phyloP scores from a whole-genome alignment of 2,797 vertebrate genomes.

The Selene dorsalis region DNA sequence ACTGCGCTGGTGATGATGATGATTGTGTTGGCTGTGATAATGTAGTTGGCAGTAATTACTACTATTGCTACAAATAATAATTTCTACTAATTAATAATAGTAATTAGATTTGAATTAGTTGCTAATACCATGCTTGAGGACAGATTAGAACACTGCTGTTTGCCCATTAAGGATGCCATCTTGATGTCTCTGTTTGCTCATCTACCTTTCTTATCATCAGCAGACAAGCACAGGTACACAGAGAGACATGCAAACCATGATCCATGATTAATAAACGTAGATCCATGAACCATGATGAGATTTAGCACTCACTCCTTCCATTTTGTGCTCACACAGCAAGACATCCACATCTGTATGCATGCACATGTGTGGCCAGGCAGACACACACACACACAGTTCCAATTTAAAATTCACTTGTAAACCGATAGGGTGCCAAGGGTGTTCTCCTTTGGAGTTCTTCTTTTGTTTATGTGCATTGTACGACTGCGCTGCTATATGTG shows the following conservation, averaged over 20 bases:
- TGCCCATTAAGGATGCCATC: constrained; percentile 39
- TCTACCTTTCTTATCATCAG: constrained; percentile 15
- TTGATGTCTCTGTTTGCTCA: constrained; percentile 24
- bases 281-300: not conserved
- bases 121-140: constrained; percentile 6
- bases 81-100: constrained; percentile 43
- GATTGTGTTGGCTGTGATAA: constrained; percentile 14
- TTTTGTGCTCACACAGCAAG: not conserved
- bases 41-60: constrained; percentile 17
- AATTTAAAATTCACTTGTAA: constrained; percentile 2
- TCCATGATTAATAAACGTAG: not conserved
- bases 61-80: constrained; percentile 14
- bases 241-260: constrained; percentile 1
- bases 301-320: not conserved
- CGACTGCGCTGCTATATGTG: not conserved
- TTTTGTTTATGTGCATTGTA: constrained; percentile 1
- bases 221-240: constrained; percentile 5
- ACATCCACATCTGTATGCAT: not conserved
- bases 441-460: constrained; percentile 10
- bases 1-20: constrained; percentile 9
- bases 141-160: constrained; percentile 34
- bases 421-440: constrained; percentile 9
- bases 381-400: not conserved
- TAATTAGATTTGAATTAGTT: constrained; percentile 45
- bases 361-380: not conserved